Base-by-base conservation (phyloP, 2,113 vertebrate species). In the Pluvialis apricaria region DNA sequence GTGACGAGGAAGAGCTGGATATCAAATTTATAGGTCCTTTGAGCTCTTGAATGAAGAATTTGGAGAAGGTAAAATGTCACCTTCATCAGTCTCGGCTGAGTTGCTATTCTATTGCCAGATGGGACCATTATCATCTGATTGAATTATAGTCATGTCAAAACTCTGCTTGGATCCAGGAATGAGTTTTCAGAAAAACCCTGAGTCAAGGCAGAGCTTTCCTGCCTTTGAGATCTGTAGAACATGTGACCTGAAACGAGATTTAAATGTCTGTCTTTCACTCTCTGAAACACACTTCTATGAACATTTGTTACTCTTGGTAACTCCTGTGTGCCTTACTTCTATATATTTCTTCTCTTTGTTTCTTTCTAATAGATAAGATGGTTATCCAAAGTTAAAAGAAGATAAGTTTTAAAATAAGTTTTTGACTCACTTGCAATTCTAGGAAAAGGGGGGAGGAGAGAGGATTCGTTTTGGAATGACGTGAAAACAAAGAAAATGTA, bases 51-150 rank as follows among this genome's bases (percentile, higher is more conserved):
- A 68, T 85, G 87, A 93, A 86, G 78, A 96, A 91, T 91, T 82
- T 90, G 94, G 87, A 95, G 82, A 96, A 95, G 75, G 75, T 82
- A 95, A 96, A 96, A 96, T 95, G 95, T 94, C 94, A 96, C 86
- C 94, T 91, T 93, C 95, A 95, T 91, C 95, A 96, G 95, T 87
- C 92, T 96, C 40, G 2, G 78, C 70, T 95, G 92, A 97, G 87
- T 94, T 91, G 84, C 94, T 87, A 72, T 82, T 93, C 87, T 95
- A 87, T 69, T 95, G 78, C 93, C 94, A 96, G 95, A 94, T 82
- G 91, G 91, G 91, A 90, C 87, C 84, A 94, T 94, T 96, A 93
- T 82, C 28, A 4, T 85, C 77, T 95, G 93, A 92, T 71, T 94
- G 89, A 96, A 96, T 94, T 96, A 96, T 85, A 95, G 93, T 94